phyloP scores from a whole-genome alignment of 2,113 vertebrate species.

The Leucoraja erinaceus region DNA sequence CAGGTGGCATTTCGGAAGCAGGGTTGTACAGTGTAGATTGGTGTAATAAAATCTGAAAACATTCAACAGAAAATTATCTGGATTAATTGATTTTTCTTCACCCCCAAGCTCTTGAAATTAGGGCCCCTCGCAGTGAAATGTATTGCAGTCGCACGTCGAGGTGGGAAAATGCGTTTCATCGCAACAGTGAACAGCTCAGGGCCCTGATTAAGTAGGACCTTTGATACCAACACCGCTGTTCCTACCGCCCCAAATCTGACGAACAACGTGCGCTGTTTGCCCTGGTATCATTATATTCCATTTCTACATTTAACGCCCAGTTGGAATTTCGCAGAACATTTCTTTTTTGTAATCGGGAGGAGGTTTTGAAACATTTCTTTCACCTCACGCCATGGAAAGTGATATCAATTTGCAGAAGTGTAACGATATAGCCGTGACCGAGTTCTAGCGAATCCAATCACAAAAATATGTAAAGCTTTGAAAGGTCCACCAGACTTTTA shows the following conservation, averaged over 20 bases:
- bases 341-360: background rate
- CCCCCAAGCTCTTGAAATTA: background rate
- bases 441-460: slow-evolving; percentile 1
- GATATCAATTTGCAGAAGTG: slow-evolving; percentile 6
- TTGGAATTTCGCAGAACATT: background rate
- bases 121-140: background rate
- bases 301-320: background rate
- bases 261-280: background rate
- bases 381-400: background rate
- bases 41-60: slow-evolving; percentile 31
- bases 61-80: slow-evolving; percentile 14
- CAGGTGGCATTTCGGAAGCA: slow-evolving; percentile 16
- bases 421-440: background rate
- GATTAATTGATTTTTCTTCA: slow-evolving; percentile 26
- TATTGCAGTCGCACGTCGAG: background rate
- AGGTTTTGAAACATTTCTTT: background rate
- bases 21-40: slow-evolving; percentile 38
- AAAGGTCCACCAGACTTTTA: background rate
- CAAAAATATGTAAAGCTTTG: slow-evolving; percentile 12
- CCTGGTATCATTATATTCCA: background rate
- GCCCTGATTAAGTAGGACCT: background rate
- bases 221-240: background rate
- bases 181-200: background rate
- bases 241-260: background rate
- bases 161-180: background rate